A percentile compares a stretch with the other conserved stretches of the same genome.
Conservation (phyloP, 2,113 vertebrate genomes). For the Oxygymnocypris stewartii region DNA sequence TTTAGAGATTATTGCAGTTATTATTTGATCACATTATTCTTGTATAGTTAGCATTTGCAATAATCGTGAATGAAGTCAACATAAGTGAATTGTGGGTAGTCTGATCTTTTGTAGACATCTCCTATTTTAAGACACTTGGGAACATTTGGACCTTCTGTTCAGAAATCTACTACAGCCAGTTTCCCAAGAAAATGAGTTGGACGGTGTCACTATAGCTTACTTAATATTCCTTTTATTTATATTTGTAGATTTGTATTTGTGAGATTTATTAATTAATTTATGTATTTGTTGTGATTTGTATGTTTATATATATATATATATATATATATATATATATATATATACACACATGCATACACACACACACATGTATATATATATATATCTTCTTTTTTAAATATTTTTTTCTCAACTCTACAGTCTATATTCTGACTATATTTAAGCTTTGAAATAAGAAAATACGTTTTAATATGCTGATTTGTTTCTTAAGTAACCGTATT, state of each 20-base stretch:
- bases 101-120: not conserved
- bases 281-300: too few relatives aligned
- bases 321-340: too few relatives aligned
- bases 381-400: not conserved
- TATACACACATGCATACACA: too few relatives aligned
- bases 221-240: not conserved
- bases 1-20: not conserved
- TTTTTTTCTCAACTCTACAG: not conserved
- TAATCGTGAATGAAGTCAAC: not conserved
- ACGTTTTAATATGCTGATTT: not conserved
- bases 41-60: not conserved
- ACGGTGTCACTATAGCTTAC: not conserved
- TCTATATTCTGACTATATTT: not conserved
- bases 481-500: not conserved
- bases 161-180: not conserved
- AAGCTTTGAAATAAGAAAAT: not conserved
- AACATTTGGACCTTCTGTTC: constrained; percentile 23
- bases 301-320: too few relatives aligned
- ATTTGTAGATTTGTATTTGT: not conserved
- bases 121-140: constrained; percentile 15
- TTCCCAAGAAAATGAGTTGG: not conserved
- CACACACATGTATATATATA: not conserved
- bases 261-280: not conserved
- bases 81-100: constrained; percentile 6
- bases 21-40: not conserved